Percentiles rank a stretch among this genome's conserved stretches.
Conservation (phyloP, 2,888 invertebrate genomes). For the Ormyrus thymus region DNA sequence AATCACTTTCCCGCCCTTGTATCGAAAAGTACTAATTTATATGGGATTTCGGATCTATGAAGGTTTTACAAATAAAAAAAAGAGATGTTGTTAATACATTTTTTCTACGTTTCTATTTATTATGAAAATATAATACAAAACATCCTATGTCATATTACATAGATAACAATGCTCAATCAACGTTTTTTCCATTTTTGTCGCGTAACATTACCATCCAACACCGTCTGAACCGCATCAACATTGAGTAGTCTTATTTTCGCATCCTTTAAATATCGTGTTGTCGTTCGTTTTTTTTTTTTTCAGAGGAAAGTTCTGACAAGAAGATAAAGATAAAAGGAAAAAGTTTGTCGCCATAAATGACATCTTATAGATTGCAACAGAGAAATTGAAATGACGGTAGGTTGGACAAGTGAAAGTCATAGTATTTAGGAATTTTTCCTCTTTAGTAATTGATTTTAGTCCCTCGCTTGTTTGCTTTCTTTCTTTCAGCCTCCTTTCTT, state of each 20-base stretch:
- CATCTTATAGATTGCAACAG: constrained; percentile 60
- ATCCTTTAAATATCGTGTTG: constrained; percentile 40
- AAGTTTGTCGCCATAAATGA: constrained; percentile 60
- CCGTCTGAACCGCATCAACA: constrained; percentile 70
- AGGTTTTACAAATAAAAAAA: constrained; percentile 58
- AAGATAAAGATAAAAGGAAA: constrained; percentile 62
- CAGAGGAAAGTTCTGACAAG: constrained; percentile 69
- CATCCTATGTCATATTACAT: constrained; percentile 76
- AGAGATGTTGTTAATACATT: constrained; percentile 69
- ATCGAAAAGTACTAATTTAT: no score
- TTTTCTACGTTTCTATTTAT: constrained; percentile 77
- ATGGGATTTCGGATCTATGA: not conserved
- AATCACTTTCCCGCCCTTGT: no score
- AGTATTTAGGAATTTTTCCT: constrained; percentile 3
- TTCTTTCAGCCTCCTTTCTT: constrained; percentile 50
- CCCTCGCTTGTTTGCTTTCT: not conserved
- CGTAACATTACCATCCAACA: constrained; percentile 72
- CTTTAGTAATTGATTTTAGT: constrained; percentile 23
- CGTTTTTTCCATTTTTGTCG: constrained; percentile 69
- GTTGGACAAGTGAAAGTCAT: constrained; percentile 45
- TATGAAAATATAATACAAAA: constrained; percentile 78
- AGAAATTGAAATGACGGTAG: constrained; percentile 59
- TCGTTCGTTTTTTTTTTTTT: constrained; percentile 57
- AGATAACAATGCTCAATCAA: constrained; percentile 75
- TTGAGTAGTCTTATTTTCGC: constrained; percentile 64